A percentile compares a stretch with the other conserved stretches of the same genome.
Conservation (phyloP, 2,797 vertebrate genomes). For the Malacoctenus gilli region DNA sequence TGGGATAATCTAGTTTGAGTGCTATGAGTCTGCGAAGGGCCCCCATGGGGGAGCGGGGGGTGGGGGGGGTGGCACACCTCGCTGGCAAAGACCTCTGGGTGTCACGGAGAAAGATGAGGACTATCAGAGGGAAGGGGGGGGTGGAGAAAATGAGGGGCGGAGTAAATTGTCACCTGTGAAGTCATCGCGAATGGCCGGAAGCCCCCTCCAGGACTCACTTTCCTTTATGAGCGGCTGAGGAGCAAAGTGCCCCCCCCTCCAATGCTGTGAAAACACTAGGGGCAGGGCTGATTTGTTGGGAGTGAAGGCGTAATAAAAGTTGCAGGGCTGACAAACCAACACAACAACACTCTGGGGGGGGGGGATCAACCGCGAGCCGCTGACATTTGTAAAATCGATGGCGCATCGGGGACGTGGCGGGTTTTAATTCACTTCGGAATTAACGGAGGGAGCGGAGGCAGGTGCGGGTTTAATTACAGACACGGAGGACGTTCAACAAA, state of each 20-base stretch:
- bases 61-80: neutral
- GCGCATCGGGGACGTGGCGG: neutral
- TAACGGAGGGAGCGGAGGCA: neutral
- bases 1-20: slow-evolving; percentile 42
- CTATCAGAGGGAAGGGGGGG: neutral
- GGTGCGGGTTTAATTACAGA: slow-evolving; percentile 1
- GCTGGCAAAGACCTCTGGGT: neutral
- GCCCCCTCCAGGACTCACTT: neutral
- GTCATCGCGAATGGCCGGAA: slow-evolving; percentile 7
- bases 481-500: neutral
- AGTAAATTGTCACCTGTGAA: slow-evolving; percentile 2
- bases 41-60: neutral
- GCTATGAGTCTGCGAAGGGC: slow-evolving; percentile 7
- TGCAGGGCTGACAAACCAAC: neutral
- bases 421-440: slow-evolving; percentile 23
- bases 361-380: slow-evolving; percentile 6
- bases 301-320: slow-evolving; percentile 8
- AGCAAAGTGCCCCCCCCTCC: slow-evolving; percentile 3
- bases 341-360: neutral
- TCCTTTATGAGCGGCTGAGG: slow-evolving; percentile 18
- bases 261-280: neutral
- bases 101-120: slow-evolving; percentile 35
- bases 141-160: slow-evolving; percentile 3
- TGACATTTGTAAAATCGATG: slow-evolving; percentile 22
- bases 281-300: neutral